Base-by-base conservation (phyloP, 64 coral and sea anemone genomes). In the Stichodactyla mertensii region DNA sequence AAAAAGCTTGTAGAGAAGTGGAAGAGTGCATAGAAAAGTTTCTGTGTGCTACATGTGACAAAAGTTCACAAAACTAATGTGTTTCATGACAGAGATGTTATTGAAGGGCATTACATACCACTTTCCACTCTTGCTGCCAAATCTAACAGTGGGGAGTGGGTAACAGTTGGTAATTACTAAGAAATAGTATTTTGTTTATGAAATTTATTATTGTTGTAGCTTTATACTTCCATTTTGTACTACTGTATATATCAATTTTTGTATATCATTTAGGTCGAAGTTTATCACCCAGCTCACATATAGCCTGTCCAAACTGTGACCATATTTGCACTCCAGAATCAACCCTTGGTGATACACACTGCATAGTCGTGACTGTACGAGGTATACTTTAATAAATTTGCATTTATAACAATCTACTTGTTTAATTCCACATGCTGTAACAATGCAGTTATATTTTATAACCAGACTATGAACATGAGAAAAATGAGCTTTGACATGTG, bases 41-140 rank as follows among this genome's bases (percentile, higher is more conserved):
- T 52, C 52, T 86, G 16, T 86, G 85, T 86, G 61, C 10, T 10
- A 24, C 64, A 18, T 86, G 84, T 64, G 84, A 86, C 84, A 54
- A 14, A 86, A 18, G 26, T 61, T 16, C 61, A 70, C 51, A 24
- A 66, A 71, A 52, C 10, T 26, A 15, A 24, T 36, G 24, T 51
- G 16, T 71, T 70, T 26, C 85, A 86, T 53, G 85, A 54, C 85
- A 66, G 85, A 70, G 85, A 86, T 54, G 66, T 45, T 6, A 27
- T 86, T 52, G 51, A 64, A 64, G 85, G 61, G 60, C 85, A 86
- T 51, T 86, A 86, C 52, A 19, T 64, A 86, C 61, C 85, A 28
- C 58, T 86, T 20, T 15, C 85, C 59, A 60, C 60, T 71, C 7
- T 52, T 51, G 24, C 64, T 19, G 56, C 84, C 0, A 86, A 52